phyloP scores from a whole-genome alignment of 2,113 vertebrate genomes.

The Oncorhynchus kisutch region DNA sequence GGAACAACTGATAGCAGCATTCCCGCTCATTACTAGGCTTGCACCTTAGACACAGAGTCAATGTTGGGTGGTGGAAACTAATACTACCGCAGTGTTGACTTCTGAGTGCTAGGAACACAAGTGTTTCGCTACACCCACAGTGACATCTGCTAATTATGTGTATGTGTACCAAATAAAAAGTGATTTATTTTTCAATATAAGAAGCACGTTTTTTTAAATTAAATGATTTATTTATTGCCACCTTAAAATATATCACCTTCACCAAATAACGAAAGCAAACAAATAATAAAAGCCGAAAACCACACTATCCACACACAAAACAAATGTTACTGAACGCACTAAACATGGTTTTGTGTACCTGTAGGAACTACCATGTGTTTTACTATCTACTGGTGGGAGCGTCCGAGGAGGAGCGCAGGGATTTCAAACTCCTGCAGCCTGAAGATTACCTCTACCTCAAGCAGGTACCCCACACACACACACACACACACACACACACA shows the following conservation, averaged over 20 bases:
- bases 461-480: slow-evolving; percentile 76
- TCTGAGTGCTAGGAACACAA: too few species aligned
- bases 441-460: slow-evolving; percentile 99
- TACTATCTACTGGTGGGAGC: slow-evolving; percentile 95
- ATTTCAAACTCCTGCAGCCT: slow-evolving; percentile 91
- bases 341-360: neutral
- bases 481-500: neutral
- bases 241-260: neutral
- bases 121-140: too few species aligned
- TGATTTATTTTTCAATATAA: too few species aligned
- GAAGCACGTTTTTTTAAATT: too few species aligned
- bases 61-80: neutral
- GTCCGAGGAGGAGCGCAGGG: slow-evolving; percentile 84
- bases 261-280: neutral
- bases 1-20: slow-evolving; percentile 41
- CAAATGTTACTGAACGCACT: too few species aligned
- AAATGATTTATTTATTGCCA: neutral
- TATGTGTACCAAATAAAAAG: too few species aligned
- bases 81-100: too few species aligned
- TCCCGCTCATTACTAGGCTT: neutral
- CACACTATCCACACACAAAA: neutral
- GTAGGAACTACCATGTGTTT: slow-evolving; percentile 97
- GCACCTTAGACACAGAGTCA: slow-evolving; percentile 11
- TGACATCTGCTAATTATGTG: too few species aligned
- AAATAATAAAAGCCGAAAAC: neutral